Base-by-base conservation (phyloP, 2,797 vertebrate genomes). In the Diplodus sargus region DNA sequence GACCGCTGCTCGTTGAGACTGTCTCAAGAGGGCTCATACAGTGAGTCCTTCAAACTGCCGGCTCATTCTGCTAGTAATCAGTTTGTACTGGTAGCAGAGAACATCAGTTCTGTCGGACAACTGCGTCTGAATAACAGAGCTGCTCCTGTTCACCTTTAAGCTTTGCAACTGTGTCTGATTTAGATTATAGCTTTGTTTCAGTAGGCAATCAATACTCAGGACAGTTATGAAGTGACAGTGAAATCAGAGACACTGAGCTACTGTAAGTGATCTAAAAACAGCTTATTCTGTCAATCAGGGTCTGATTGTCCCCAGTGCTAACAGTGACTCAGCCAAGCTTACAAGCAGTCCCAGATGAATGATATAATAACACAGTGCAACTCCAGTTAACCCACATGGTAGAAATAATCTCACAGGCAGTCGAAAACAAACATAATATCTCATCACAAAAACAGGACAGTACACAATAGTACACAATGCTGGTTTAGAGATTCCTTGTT, bases 271-370 rank as follows among this genome's bases (percentile, higher is more conserved):
- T 70, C 68, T 66, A n/a, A 56, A 54, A 84, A 39, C 53, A 23
- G 14, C 10, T n/a, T 43, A 47, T 14, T 61, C 10, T 68, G 51
- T 62, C 58, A 8, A 0, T 54, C 16, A 13, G 15, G 39, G 8
- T 66, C 56, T 58, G 66, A 52, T 62, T 56, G 63, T 76, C 69
- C 65, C 65, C 17, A 5, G 48, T 9, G 53, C 71, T 22, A 22
- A n/a, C 48, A 6, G 62, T 78, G 80, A 86, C 1, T 83, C 78
- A 74, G 73, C 70, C 34, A 1, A 60, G 70, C 25, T 52, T 16
- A 28, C 56, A 22, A 57, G 74, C 66, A n/a, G 45, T 56, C 56
- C 61, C 71, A 65, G 52, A 66, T 70, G 52, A 70, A 52, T 58
- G 56, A 68, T 74, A 70, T 2, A 30, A 65, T 72, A 53, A 76